A percentile compares a stretch with the other conserved stretches of the same genome.
phyloP scores from a whole-genome alignment of 2,888 invertebrate species.

The Rotaria macrura region DNA sequence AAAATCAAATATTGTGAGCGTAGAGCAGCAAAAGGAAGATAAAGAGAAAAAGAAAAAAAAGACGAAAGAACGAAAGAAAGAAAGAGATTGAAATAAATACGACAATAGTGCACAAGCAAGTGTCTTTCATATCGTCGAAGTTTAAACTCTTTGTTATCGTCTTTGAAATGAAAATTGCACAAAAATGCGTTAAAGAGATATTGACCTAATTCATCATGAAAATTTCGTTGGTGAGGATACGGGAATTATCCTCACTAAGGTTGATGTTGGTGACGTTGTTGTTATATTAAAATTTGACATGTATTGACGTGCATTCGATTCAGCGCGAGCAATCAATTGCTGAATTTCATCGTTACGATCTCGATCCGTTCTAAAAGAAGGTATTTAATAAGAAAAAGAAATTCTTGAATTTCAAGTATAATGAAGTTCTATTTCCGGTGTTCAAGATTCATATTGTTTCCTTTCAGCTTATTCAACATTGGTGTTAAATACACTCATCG shows the following conservation, averaged over 20 bases:
- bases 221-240: not conserved
- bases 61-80: not conserved
- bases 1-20: too few relatives aligned
- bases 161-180: not conserved
- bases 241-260: not conserved
- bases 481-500: too few relatives aligned
- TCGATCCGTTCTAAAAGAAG: not conserved
- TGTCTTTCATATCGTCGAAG: too few relatives aligned
- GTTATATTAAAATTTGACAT: not conserved
- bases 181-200: not conserved
- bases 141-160: too few relatives aligned
- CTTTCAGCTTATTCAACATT: too few relatives aligned
- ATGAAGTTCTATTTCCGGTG: not conserved
- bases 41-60: not conserved
- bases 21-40: too few relatives aligned
- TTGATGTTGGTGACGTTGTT: not conserved
- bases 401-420: not conserved
- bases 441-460: too few relatives aligned
- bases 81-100: too few relatives aligned
- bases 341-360: conserved; percentile 3
- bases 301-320: conserved; percentile 1
- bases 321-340: conserved; percentile 2
- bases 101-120: too few relatives aligned
- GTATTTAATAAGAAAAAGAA: too few relatives aligned
- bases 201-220: not conserved